phyloP scores from a whole-genome alignment of 2,113 vertebrate genomes.

The Ahaetulla prasina region DNA sequence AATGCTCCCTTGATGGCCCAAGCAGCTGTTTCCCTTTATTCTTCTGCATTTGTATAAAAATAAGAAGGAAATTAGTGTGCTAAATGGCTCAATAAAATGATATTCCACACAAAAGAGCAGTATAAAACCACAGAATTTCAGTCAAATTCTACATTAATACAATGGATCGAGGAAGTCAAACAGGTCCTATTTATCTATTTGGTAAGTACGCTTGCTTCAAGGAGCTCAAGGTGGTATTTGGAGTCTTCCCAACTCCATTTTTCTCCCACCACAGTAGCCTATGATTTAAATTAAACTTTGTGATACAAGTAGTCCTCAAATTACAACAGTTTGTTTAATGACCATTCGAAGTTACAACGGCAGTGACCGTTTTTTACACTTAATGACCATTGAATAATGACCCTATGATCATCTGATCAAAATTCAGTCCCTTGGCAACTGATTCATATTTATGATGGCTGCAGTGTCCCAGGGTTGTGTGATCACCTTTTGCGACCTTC shows the following conservation, averaged over 20 bases:
- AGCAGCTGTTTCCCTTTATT: constrained; percentile 39
- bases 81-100: constrained; percentile 33
- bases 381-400: background rate
- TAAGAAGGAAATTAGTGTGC: constrained; percentile 15
- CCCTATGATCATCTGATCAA: no score
- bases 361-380: background rate
- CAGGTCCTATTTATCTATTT: background rate
- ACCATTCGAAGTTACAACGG: background rate
- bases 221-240: background rate
- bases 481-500: no score
- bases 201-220: background rate
- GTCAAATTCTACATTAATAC: background rate
- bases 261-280: background rate
- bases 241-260: background rate
- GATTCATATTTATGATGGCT: no score
- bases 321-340: background rate
- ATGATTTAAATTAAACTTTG: background rate
- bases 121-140: background rate
- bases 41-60: constrained; percentile 32
- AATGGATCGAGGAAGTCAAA: background rate
- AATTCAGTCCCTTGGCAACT: no score
- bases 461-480: no score
- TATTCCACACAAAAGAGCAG: background rate
- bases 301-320: background rate
- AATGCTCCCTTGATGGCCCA: constrained; percentile 35